Base-by-base conservation (phyloP, 92 coral and sea anemone genomes). In the Micromussa lordhowensis region DNA sequence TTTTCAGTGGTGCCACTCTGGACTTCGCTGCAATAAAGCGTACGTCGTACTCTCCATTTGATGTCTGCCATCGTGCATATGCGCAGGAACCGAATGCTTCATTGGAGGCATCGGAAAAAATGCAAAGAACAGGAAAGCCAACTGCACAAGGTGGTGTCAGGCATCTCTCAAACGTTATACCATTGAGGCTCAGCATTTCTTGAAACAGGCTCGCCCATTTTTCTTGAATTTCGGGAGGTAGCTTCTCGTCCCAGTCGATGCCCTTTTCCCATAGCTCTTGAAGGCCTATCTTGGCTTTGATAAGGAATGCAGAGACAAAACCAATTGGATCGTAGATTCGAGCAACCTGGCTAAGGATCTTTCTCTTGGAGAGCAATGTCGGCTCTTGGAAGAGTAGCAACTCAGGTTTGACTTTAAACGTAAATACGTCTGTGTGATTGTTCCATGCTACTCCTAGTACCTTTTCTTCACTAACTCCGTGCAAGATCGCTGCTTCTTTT, bases 41-140 rank as follows among this genome's bases (percentile, higher is more conserved):
- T 21, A 51, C 86, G 34, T 36, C 32, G 64, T 12, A 64, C 29
- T 68, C 59, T 38, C 10, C 77, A 12, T 35, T 82, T 3, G 21
- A 8, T 18, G 49, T 40, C 66, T 88, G 75, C 75, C 89, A 85
- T 85, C 92, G 78, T 31, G 68, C 75, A 73, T 85, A 90, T 9
- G 93, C 93, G 70, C 88, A 81, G 14, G 84, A 35, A 21, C 90
- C 93, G 66, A 91, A 91, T 34, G 93, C 88, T 13, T 76, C 90
- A 12, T 87, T 26, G n/a, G 90, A 91, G 49, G 69, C 69, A 63
- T n/a, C 34, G 18, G 90, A 54, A 74, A 85, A 85, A 30, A 85
- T 36, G 29, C 90, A 90, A 64, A 90, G 85, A n/a, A 83, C 84
- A 21, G 92, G 89, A 11, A 36, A 32, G 66, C 75, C 93, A 51